Evolutionary conservation across 2,888 invertebrate genomes (phyloP).

Genomic region (Cephus pygmeus): DNA sequence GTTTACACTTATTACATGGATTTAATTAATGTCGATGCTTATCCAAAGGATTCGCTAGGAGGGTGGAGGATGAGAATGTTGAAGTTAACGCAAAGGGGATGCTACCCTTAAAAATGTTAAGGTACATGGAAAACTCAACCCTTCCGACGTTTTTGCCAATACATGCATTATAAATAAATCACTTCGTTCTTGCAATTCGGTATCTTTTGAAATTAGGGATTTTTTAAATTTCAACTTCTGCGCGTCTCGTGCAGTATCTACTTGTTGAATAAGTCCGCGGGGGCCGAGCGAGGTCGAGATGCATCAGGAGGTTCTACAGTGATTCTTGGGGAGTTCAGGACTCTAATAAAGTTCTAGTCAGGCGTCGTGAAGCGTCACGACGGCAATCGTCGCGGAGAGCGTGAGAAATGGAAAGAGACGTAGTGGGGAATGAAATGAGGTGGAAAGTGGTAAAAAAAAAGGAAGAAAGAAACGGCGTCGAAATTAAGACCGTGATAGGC

Average conservation of each 20-base stretch:
- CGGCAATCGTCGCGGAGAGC: neutral
- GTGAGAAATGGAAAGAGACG: neutral
- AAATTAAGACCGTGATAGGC: neutral
- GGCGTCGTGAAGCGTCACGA: neutral
- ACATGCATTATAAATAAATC: neutral
- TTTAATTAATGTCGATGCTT: neutral
- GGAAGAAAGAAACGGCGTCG: neutral
- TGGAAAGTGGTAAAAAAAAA: neutral
- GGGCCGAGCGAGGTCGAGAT: neutral
- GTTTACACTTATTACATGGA: neutral
- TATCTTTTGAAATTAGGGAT: neutral
- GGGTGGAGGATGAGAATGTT: too few relatives aligned
- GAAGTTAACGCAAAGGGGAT: neutral
- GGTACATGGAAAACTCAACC: neutral
- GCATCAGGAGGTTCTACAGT: neutral
- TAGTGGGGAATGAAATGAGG: neutral
- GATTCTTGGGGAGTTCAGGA: neutral
- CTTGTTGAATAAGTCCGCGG: neutral
- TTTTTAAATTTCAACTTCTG: neutral
- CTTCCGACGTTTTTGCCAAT: neutral
- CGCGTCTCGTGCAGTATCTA: neutral
- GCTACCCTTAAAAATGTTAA: neutral
- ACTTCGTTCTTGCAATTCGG: neutral
- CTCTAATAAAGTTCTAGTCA: neutral
- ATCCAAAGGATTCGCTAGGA: neutral